Evolutionary conservation across 2,113 vertebrate genomes (phyloP).

Genomic region (Myotis davidii): DNA sequence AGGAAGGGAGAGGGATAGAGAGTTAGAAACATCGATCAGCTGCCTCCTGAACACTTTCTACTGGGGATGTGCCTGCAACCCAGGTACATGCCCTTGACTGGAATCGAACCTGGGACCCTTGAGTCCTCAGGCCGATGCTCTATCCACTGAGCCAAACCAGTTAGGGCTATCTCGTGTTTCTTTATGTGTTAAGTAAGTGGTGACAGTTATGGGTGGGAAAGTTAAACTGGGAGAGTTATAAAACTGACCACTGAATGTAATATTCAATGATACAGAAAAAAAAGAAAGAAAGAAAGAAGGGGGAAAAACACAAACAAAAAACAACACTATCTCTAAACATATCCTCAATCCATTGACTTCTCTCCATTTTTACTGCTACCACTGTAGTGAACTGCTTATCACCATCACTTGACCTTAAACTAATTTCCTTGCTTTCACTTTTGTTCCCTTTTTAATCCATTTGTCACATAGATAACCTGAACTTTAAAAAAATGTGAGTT

Average conservation of each 20-base stretch:
- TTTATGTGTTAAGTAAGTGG: not conserved
- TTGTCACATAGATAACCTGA: not conserved
- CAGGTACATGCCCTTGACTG: too few relatives aligned
- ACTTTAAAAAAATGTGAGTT: slow-evolving; percentile 48
- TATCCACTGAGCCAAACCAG: too few relatives aligned
- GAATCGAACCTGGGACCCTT: too few relatives aligned
- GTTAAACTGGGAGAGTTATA: slow-evolving; percentile 47
- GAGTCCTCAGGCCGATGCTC: too few relatives aligned
- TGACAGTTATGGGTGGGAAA: not conserved
- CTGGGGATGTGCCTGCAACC: too few relatives aligned
- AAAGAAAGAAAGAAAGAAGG: not conserved
- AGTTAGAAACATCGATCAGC: too few relatives aligned
- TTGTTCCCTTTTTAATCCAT: not conserved
- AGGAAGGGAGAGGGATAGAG: too few relatives aligned
- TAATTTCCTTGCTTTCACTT: slow-evolving; percentile 7
- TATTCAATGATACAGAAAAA: not conserved
- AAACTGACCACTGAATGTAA: slow-evolving; percentile 19
- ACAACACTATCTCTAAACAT: not conserved
- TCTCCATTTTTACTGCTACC: not conserved
- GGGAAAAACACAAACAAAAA: not conserved
- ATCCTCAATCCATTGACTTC: not conserved
- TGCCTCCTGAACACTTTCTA: too few relatives aligned
- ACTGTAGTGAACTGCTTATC: not conserved
- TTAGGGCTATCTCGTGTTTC: slow-evolving; percentile 14
- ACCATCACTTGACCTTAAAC: not conserved